Conservation (phyloP, 2,113 vertebrate genomes). For the Holacanthus passer region DNA sequence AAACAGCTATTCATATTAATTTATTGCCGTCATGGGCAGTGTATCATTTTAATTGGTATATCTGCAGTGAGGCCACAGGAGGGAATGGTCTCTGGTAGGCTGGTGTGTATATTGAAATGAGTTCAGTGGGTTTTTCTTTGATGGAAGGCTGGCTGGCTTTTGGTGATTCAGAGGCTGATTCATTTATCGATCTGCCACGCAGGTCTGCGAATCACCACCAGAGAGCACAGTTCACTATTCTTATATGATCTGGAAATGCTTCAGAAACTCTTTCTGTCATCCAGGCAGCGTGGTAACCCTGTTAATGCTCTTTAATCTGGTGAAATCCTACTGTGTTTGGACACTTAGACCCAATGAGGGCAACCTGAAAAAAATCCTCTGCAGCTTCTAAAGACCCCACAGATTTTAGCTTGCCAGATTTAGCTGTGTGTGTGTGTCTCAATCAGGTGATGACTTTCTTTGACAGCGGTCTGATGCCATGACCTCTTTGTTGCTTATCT, state of each 20-base stretch:
- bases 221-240: slow-evolving; percentile 11
- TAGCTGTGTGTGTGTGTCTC: background rate
- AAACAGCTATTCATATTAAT: slow-evolving; percentile 54
- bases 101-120: slow-evolving; percentile 32
- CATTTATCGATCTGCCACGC: slow-evolving; percentile 40
- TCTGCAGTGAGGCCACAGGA: slow-evolving; percentile 26
- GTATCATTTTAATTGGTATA: slow-evolving; percentile 59
- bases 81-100: slow-evolving; percentile 9
- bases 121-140: slow-evolving; percentile 18
- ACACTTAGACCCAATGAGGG: background rate
- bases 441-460: background rate
- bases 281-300: slow-evolving; percentile 1
- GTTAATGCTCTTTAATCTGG: background rate
- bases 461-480: background rate
- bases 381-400: background rate
- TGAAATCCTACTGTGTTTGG: background rate
- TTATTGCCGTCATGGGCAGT: slow-evolving; percentile 36
- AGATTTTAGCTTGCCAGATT: slow-evolving; percentile 6
- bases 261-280: slow-evolving; percentile 4
- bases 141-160: slow-evolving; percentile 17
- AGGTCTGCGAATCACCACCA: slow-evolving; percentile 28
- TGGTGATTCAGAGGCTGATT: slow-evolving; percentile 24
- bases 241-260: slow-evolving; percentile 11
- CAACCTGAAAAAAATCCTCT: background rate
- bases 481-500: slow-evolving; percentile 24